These are phyloP conservation scores for Eupithecia inturbata DNA, from an alignment of 2,888 invertebrate species.

Conservation along the genomic window DNA sequence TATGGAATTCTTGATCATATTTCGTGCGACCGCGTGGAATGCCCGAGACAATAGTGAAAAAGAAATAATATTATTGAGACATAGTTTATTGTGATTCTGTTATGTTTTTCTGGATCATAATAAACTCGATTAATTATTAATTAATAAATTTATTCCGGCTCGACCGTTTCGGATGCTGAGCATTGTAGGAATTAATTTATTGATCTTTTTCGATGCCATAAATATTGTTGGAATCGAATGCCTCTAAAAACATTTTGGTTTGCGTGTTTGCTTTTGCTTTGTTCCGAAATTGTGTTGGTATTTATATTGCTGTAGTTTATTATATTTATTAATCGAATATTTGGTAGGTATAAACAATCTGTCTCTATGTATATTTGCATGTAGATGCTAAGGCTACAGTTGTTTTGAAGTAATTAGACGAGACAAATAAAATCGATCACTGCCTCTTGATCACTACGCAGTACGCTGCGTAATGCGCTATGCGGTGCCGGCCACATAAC, in stretches of 20 bases:
- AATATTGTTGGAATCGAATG: conserved; percentile 53
- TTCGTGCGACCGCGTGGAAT: conserved; percentile 59
- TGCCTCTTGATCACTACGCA: no score
- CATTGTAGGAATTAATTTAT: conserved; percentile 72
- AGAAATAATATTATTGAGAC: conserved; percentile 77
- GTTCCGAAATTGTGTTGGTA: conserved; percentile 19
- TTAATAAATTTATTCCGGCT: conserved; percentile 77
- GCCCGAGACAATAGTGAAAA: conserved; percentile 67
- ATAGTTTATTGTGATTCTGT: conserved; percentile 48
- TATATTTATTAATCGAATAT: neutral
- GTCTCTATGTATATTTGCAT: neutral
- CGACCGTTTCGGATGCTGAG: conserved; percentile 54
- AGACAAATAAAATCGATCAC: no score
- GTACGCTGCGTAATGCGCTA: no score
- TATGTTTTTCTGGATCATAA: conserved; percentile 57
- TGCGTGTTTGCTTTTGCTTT: conserved; percentile 31
- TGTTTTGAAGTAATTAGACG: no score
- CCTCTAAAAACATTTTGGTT: conserved; percentile 30
- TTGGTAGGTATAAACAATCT: neutral
- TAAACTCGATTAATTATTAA: conserved; percentile 63
- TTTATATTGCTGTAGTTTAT: conserved; percentile 5
- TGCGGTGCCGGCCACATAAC: no score
- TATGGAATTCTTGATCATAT: conserved; percentile 73
- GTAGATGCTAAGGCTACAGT: neutral
- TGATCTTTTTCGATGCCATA: conserved; percentile 58